Evolutionary conservation across 2,888 invertebrate genomes (phyloP), one percentile per base, ranked within the genome.

Genomic region (Abrostola triplasia): DNA sequence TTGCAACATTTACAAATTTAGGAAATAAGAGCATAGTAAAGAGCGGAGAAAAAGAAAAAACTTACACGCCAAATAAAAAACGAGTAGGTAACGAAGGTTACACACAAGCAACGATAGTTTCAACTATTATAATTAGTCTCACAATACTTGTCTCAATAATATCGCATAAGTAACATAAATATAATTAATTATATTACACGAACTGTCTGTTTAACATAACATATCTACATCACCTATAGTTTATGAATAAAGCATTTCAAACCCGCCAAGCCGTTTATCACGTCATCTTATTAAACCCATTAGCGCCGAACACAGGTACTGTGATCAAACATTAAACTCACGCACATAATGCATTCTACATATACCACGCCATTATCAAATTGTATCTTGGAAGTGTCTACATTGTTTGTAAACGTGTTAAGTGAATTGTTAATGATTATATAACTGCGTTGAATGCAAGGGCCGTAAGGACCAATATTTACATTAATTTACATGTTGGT

Each of bases 261-360:
- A 42, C 62, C 50, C 57, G 67, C 7, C 56, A 67, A 59, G 65
- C 61, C 55, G 65, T 75, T 62, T 56, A 77, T 77, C 69, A 65
- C 51, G 44, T 62, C 58, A 54, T 61, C 58, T 70, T 63, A 70
- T 73, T 65, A 65, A 70, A 55, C 53, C 68, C 67, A 73, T 76
- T 77, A 73, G 40, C 57, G 59, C 66, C 54, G 44, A 67, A 62
- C 60, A 66, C 48, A 63, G 68, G 62, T 69, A 62, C 35, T 40
- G 41, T 58, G 42, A 71, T 68, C 67, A 68, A 68, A 77, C 73
- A 72, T 62, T 51, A 36, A 40, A 47, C 44, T 13, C 36, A 55
- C 37, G 42, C 48, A 41, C 35, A 47, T 47, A 47, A 47, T 47
- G 36, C 11, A 11, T 41, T 53, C 12, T 47, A 56, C 55, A 44